A percentile compares a stretch with the other conserved stretches of the same genome.
These are phyloP conservation scores for Geodia barretti DNA, from an alignment of 37 sponge, comb jelly and placozoan genomes.

Conservation along the genomic window DNA sequence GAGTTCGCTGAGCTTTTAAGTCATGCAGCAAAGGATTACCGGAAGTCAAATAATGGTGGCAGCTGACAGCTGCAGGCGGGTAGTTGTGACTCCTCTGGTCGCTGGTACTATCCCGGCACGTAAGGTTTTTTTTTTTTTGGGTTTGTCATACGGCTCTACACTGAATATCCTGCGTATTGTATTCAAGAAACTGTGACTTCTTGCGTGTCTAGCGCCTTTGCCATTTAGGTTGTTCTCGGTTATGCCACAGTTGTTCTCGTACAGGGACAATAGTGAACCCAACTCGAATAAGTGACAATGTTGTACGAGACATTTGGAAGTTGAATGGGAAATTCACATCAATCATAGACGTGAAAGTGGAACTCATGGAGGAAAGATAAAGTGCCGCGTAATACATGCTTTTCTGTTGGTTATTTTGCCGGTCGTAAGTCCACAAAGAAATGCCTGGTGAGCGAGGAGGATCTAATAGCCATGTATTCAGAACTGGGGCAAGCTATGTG, in stretches of 20 bases:
- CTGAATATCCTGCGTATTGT: no score
- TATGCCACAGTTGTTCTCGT: no score
- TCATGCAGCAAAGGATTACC: no score
- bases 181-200: no score
- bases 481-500: not conserved
- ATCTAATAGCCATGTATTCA: slow-evolving; percentile 27
- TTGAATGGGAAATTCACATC: slow-evolving; percentile 8
- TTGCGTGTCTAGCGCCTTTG: no score
- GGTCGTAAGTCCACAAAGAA: slow-evolving; percentile 21
- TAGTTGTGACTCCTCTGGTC: not conserved
- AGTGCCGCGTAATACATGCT: slow-evolving; percentile 10
- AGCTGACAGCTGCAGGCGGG: not conserved
- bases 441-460: slow-evolving; percentile 20
- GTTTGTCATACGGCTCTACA: no score
- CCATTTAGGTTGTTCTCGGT: no score
- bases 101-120: not conserved
- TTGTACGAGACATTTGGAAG: slow-evolving; percentile 2
- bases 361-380: slow-evolving; percentile 19
- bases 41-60: no score
- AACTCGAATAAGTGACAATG: not conserved
- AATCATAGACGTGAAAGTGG: slow-evolving; percentile 4
- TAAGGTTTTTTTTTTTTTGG: no score
- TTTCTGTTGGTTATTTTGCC: slow-evolving; percentile 32
- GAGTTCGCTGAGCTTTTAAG: no score
- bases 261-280: slow-evolving; percentile 31